These are phyloP conservation scores for Apodemus sylvaticus DNA, from an alignment of 2,113 vertebrate genomes.

Conservation along the genomic window DNA sequence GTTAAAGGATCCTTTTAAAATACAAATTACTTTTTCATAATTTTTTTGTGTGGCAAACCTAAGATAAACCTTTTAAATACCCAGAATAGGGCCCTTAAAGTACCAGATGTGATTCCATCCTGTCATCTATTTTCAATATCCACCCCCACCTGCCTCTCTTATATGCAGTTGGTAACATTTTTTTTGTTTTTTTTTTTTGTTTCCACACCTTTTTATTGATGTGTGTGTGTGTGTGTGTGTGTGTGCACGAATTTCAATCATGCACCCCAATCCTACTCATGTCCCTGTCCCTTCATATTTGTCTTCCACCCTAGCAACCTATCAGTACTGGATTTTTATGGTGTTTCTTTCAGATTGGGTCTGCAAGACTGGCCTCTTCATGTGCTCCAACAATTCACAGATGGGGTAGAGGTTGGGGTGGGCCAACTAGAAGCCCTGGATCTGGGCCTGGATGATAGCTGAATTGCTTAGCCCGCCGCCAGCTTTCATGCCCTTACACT, in stretches of 20 bases:
- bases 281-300: neutral
- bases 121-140: neutral
- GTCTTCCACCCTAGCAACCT: neutral
- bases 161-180: neutral
- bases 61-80: neutral
- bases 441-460: neutral
- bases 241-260: neutral
- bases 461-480: neutral
- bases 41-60: neutral
- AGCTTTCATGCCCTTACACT: neutral
- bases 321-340: neutral
- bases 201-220: too few relatives aligned
- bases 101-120: neutral
- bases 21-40: neutral
- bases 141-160: too few relatives aligned
- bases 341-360: neutral
- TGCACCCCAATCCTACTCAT: neutral
- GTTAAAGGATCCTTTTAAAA: constrained; percentile 17
- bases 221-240: too few relatives aligned
- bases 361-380: neutral
- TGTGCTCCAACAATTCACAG: neutral
- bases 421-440: neutral
- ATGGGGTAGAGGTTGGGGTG: neutral
- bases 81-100: neutral
- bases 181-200: too few relatives aligned